Evolutionary conservation across 37 sponge, comb jelly and placozoan species (phyloP).

Genomic region (Amphimedon queenslandica): DNA sequence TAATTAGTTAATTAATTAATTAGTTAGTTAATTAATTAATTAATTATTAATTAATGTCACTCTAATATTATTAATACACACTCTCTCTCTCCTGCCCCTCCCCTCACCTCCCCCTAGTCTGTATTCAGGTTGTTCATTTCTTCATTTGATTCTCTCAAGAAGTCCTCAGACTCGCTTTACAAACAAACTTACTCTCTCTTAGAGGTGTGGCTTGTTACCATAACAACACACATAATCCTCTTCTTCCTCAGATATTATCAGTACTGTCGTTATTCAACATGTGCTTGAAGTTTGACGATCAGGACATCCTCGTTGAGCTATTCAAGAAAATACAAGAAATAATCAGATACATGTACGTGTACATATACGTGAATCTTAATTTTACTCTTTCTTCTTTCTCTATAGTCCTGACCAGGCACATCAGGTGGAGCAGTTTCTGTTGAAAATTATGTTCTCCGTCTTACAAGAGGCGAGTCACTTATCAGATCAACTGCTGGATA

Average conservation of each 20-base stretch:
- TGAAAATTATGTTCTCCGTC: too few relatives aligned
- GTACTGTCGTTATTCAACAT: background rate
- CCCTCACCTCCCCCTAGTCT: slow-evolving; percentile 70
- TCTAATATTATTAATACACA: slow-evolving; percentile 80
- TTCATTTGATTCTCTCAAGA: slow-evolving; percentile 66
- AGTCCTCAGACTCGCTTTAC: slow-evolving; percentile 44
- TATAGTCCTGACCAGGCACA: too few relatives aligned
- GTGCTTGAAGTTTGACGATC: slow-evolving; percentile 52
- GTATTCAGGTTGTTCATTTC: slow-evolving; percentile 75
- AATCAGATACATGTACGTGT: too few relatives aligned
- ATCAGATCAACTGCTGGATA: too few relatives aligned
- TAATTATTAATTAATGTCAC: slow-evolving; percentile 64
- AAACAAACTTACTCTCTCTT: slow-evolving; percentile 53
- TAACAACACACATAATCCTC: too few relatives aligned
- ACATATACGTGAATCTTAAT: slow-evolving; percentile 28
- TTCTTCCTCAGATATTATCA: too few relatives aligned
- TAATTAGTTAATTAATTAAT: too few relatives aligned
- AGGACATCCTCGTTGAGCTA: slow-evolving; percentile 55
- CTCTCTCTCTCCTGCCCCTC: slow-evolving; percentile 74
- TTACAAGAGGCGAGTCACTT: too few relatives aligned
- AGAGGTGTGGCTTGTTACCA: slow-evolving; percentile 35
- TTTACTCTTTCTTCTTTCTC: too few relatives aligned
- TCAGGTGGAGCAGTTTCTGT: too few relatives aligned
- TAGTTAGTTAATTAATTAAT: too few relatives aligned
- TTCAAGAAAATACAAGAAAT: slow-evolving; percentile 73